Conservation (phyloP, 2,888 invertebrate genomes). For the Hydroisotoma schaefferi region DNA sequence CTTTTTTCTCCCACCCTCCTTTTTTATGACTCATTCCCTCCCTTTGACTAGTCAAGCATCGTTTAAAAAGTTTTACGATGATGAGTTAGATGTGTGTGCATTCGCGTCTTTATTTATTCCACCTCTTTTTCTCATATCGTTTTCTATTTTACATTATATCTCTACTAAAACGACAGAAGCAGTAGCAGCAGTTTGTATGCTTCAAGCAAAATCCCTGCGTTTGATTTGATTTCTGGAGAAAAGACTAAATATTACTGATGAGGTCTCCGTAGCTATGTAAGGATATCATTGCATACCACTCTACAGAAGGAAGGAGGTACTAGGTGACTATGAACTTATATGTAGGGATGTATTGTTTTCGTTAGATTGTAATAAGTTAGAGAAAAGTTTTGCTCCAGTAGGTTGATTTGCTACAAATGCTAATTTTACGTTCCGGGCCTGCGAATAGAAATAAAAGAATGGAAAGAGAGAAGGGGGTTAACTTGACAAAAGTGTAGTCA, state of each 20-base stretch:
- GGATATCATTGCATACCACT: not conserved
- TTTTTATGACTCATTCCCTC: constrained; percentile 44
- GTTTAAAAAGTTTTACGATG: constrained; percentile 27
- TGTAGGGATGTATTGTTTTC: too few relatives aligned
- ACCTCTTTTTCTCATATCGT: constrained; percentile 7
- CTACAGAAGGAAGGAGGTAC: not conserved
- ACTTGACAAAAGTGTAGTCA: not conserved
- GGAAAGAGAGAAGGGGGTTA: too few relatives aligned
- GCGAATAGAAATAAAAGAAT: not conserved
- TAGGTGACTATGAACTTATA: too few relatives aligned
- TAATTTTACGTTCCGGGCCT: not conserved
- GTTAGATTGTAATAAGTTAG: too few relatives aligned
- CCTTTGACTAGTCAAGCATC: constrained; percentile 18
- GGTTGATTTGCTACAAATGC: too few relatives aligned
- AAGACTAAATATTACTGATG: too few relatives aligned
- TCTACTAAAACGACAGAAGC: constrained; percentile 11
- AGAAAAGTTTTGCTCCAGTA: not conserved
- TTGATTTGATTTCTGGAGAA: too few relatives aligned
- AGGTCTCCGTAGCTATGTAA: not conserved
- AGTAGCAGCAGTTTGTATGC: too few relatives aligned
- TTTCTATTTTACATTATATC: not conserved
- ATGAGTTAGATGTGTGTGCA: too few relatives aligned
- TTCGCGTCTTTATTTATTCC: constrained; percentile 11
- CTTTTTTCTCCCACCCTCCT: constrained; percentile 47
- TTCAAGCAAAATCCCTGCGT: too few relatives aligned